A percentile compares a stretch with the other conserved stretches of the same genome.
phyloP scores from a whole-genome alignment of 2,113 vertebrate species.

The Fukomys damarensis region DNA sequence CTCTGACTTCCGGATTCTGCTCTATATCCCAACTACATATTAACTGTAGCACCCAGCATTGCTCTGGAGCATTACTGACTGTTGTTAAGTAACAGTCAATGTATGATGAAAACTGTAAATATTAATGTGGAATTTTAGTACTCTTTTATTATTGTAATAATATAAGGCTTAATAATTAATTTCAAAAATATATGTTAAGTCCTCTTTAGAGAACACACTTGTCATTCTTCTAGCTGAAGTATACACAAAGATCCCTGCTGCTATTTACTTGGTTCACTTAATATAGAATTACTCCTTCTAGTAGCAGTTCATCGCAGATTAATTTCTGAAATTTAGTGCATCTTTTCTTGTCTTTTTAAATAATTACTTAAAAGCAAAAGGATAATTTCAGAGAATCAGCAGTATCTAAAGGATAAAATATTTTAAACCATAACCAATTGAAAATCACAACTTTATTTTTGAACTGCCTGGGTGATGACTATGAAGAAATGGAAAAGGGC shows the following conservation, averaged over 20 bases:
- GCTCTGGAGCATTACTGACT: slow-evolving; percentile 17
- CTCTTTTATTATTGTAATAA: slow-evolving; percentile 18
- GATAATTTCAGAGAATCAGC: slow-evolving; percentile 37
- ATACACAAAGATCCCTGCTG: neutral
- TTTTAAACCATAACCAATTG: neutral
- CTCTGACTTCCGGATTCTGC: neutral
- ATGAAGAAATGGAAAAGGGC: neutral
- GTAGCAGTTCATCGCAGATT: slow-evolving; percentile 1
- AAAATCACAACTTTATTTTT: slow-evolving; percentile 45
- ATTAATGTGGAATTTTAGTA: slow-evolving; percentile 18
- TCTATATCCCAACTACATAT: neutral
- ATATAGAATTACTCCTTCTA: neutral
- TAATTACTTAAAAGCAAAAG: neutral
- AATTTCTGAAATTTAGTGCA: neutral
- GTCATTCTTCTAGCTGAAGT: neutral
- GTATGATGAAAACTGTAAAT: slow-evolving; percentile 9
- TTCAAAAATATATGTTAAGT: slow-evolving; percentile 27
- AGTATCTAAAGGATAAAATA: slow-evolving; percentile 18
- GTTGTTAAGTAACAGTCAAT: slow-evolving; percentile 53
- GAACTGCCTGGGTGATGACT: neutral
- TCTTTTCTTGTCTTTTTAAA: neutral
- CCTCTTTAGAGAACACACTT: neutral
- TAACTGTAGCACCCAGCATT: neutral
- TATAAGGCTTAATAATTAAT: slow-evolving; percentile 19
- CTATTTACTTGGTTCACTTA: neutral